phyloP scores from a whole-genome alignment of 2,888 invertebrate species.

The Cremastinae sp. region DNA sequence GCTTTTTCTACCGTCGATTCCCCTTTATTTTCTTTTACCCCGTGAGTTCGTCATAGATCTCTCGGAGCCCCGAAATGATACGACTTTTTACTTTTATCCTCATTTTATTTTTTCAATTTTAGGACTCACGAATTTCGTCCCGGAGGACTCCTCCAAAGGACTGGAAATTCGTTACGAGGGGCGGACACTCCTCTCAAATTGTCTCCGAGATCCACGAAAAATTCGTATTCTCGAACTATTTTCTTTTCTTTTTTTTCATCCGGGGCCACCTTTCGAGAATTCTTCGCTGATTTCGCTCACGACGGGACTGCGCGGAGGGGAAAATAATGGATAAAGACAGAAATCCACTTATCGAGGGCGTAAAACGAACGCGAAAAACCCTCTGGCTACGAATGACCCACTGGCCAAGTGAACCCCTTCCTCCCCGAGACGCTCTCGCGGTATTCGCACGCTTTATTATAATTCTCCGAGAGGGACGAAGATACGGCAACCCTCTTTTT shows the following conservation, averaged over 20 bases:
- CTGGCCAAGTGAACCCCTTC: slow-evolving; percentile 58
- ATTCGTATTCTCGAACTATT: neutral
- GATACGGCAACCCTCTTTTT: slow-evolving; percentile 66
- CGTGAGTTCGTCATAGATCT: slow-evolving; percentile 31
- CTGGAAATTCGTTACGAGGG: slow-evolving; percentile 16
- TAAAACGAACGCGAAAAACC: slow-evolving; percentile 58
- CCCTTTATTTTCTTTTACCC: slow-evolving; percentile 14
- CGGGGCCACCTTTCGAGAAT: neutral
- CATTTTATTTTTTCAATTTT: slow-evolving; percentile 1
- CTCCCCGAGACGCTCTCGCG: neutral
- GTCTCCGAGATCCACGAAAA: neutral
- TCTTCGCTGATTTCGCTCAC: neutral
- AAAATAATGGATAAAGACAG: slow-evolving; percentile 31
- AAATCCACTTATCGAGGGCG: slow-evolving; percentile 44
- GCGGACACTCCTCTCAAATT: slow-evolving; percentile 15
- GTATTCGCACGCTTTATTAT: slow-evolving; percentile 61
- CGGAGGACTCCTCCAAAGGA: no score
- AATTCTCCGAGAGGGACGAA: slow-evolving; percentile 54
- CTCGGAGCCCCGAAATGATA: slow-evolving; percentile 19
- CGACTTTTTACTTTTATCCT: slow-evolving; percentile 2
- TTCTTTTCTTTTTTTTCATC: slow-evolving; percentile 4
- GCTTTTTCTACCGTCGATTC: slow-evolving; percentile 59
- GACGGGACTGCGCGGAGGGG: neutral
- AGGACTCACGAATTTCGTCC: neutral
- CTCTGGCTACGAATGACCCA: slow-evolving; percentile 73